Evolutionary conservation across 2,888 invertebrate genomes (phyloP), one percentile per base, ranked within the genome.

Genomic region (Cataglyphis livida): DNA sequence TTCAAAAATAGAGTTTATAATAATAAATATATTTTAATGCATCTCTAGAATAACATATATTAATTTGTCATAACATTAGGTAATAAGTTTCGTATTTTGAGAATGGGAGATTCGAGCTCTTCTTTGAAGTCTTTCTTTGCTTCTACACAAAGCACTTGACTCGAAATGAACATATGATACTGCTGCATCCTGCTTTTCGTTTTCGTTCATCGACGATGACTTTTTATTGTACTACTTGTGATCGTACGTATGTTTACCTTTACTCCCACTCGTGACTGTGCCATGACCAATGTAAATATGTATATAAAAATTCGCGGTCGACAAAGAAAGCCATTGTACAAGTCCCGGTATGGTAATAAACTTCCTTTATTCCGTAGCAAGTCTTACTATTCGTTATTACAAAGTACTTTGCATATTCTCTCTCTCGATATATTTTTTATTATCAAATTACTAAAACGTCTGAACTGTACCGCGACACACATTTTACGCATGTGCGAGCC

Each of bases 361-460:
- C 83, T 62, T 75, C 65, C 84, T 82, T 87, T 90, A 83, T 83
- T 51, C 70, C 44, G 84, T 25, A 70, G 79, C 79, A 76, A 79
- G 70, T 54, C n/a, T 75, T 82, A 73, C 82, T 82, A 70, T 82
- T 68, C 82, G 83, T 90, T 85, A 89, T 89, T 89, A 84, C 83
- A 44, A 87, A 84, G 87, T 89, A 85, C 84, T 89, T 89, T 68
- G 81, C 84, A 78, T 83, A 81, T 21, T 21, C 76, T 64, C 78
- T 25, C 62, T 71, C 61, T 61, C 59, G 84, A 81, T 81, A n/a
- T 51, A 78, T 85, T 87, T 81, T 81, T 86, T 84, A 87, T 81
- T 66, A 44, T 18, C 44, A 51, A 44, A 57, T 54, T 61, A 48
- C 35, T 32, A 21, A 44, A 38, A 66, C 59, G 28, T 28, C 28